A percentile compares a stretch with the other conserved stretches of the same genome.
Evolutionary conservation across 2,888 invertebrate species (phyloP).

Genomic region (Carabus problematicus): DNA sequence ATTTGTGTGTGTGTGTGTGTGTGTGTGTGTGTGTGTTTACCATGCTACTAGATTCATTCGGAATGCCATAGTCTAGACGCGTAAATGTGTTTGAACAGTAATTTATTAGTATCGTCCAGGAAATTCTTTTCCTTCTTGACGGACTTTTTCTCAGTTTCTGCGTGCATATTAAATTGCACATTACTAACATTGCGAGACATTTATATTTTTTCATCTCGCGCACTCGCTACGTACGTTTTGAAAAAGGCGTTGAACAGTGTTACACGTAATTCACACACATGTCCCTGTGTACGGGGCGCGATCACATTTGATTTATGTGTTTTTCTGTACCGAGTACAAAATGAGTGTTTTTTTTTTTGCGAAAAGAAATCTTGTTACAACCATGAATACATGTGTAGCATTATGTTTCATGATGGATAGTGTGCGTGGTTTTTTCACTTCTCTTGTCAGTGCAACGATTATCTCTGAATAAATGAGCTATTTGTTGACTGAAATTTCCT

Average conservation of each 20-base stretch:
- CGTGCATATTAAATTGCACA: slow-evolving; percentile 30
- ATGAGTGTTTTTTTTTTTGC: slow-evolving; percentile 34
- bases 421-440: no score
- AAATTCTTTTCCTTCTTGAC: slow-evolving; percentile 12
- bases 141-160: background rate
- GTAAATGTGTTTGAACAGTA: slow-evolving; percentile 24
- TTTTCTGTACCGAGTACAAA: slow-evolving; percentile 29
- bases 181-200: background rate
- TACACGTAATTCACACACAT: slow-evolving; percentile 9
- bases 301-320: slow-evolving; percentile 33
- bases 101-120: slow-evolving; percentile 28
- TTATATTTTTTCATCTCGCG: background rate
- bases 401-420: slow-evolving; percentile 8
- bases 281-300: background rate
- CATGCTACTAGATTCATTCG: slow-evolving; percentile 4
- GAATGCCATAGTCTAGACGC: slow-evolving; percentile 14
- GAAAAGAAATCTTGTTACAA: slow-evolving; percentile 19
- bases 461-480: background rate
- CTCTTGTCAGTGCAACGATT: background rate
- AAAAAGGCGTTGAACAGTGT: background rate
- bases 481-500: no score
- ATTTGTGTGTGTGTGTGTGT: background rate
- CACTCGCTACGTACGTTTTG: background rate
- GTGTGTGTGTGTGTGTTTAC: background rate
- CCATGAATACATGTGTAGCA: slow-evolving; percentile 27